These are phyloP conservation scores for Hymenochirus boettgeri DNA, from an alignment of 2,113 vertebrate genomes.

Conservation along the genomic window DNA sequence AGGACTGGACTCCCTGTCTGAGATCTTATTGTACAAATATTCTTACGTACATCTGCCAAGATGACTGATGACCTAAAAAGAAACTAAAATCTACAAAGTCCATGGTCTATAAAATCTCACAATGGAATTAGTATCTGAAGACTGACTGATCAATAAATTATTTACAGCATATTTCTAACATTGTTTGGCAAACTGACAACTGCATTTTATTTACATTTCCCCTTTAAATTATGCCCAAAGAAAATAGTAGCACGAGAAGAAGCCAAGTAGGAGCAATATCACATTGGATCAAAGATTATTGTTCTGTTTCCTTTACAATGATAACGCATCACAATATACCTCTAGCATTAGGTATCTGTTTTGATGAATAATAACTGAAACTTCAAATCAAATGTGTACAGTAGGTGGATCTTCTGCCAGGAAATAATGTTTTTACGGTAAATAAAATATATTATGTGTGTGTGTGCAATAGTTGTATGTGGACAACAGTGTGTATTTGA, in stretches of 20 bases:
- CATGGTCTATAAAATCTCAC: constrained; percentile 9
- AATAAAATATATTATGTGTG: too few species aligned
- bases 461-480: too few species aligned
- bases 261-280: constrained; percentile 12
- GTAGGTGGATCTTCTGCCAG: too few species aligned
- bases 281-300: neutral
- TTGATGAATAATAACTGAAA: too few species aligned
- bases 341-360: too few species aligned
- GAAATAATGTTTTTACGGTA: too few species aligned
- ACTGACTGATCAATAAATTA: constrained; percentile 35
- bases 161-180: constrained; percentile 18
- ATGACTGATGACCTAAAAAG: constrained; percentile 26
- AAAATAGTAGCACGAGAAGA: constrained; percentile 7
- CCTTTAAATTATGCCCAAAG: constrained; percentile 2
- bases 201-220: constrained; percentile 25
- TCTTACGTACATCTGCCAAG: constrained; percentile 20
- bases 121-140: constrained; percentile 15
- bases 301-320: too few species aligned
- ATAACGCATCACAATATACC: too few species aligned
- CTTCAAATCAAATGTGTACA: too few species aligned
- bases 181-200: constrained; percentile 23
- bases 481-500: too few species aligned
- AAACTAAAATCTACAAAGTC: constrained; percentile 21
- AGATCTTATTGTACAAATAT: constrained; percentile 31
- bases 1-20: too few species aligned